phyloP scores from a whole-genome alignment of 2,888 invertebrate species.

The Stenotaenia linearis region DNA sequence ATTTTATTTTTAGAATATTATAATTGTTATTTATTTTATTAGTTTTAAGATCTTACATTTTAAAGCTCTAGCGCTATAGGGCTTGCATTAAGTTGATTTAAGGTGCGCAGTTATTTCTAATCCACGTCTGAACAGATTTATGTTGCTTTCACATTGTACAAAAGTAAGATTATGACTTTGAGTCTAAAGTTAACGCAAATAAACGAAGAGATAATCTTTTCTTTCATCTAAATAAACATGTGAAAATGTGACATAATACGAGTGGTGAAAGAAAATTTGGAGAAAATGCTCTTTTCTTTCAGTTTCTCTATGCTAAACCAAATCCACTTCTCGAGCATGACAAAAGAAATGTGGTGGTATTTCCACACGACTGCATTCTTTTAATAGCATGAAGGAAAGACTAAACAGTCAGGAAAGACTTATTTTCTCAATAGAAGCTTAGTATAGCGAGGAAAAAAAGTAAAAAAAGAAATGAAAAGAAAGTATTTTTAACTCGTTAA shows the following conservation, averaged over 20 bases:
- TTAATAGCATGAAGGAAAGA: background rate
- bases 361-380: background rate
- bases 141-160: background rate
- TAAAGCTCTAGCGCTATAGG: too few species aligned
- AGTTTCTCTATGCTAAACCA: background rate
- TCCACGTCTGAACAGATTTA: background rate
- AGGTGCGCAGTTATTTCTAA: background rate
- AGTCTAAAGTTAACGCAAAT: background rate
- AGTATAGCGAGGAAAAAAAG: too few species aligned
- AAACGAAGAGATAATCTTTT: background rate
- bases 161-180: background rate
- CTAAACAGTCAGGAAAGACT: background rate
- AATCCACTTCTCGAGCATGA: background rate
- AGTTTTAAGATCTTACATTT: too few species aligned
- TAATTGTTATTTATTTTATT: background rate
- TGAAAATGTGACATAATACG: background rate
- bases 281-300: background rate
- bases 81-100: conserved; percentile 3
- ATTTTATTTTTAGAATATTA: background rate
- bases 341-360: conserved; percentile 11
- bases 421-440: background rate
- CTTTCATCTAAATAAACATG: background rate
- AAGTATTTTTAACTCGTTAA: background rate
- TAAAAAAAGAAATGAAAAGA: background rate
- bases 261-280: background rate